phyloP scores from a whole-genome alignment of 1,140 invertebrate genomes.

The Mya arenaria region DNA sequence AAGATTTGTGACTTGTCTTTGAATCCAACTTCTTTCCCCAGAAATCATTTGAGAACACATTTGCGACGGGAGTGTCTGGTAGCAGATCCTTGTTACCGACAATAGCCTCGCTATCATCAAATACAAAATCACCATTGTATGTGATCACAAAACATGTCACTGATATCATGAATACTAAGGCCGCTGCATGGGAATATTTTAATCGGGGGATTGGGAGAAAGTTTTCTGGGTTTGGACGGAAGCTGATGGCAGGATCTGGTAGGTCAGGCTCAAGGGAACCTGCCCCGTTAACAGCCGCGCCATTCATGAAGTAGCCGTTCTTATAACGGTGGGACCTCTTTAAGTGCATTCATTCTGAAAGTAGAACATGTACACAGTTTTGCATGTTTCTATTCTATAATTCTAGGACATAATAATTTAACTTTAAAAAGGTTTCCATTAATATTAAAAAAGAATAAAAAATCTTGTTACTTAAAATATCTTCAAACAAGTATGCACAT shows the following conservation, averaged over 20 bases:
- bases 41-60: conserved; percentile 97
- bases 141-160: conserved; percentile 82
- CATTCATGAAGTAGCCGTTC: conserved; percentile 34
- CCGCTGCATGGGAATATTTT: conserved; percentile 60
- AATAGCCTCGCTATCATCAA: conserved; percentile 98
- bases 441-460: no score
- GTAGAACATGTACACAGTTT: no score
- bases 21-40: conserved; percentile 95
- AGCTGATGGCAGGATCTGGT: neutral
- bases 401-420: no score
- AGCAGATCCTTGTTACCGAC: conserved; percentile 96
- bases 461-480: no score
- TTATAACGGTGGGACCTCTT: conserved; percentile 39
- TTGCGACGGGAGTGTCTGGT: conserved; percentile 92
- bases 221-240: conserved; percentile 63
- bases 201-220: conserved; percentile 70
- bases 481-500: no score
- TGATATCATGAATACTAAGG: conserved; percentile 76
- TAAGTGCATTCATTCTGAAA: conserved; percentile 56
- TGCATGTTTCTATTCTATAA: no score
- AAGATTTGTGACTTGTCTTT: conserved; percentile 93
- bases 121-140: conserved; percentile 93
- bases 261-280: neutral
- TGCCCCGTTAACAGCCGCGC: conserved; percentile 10
- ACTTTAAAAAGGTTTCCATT: no score